phyloP scores from a whole-genome alignment of 2,888 invertebrate genomes.

The Drosophila lacicola region DNA sequence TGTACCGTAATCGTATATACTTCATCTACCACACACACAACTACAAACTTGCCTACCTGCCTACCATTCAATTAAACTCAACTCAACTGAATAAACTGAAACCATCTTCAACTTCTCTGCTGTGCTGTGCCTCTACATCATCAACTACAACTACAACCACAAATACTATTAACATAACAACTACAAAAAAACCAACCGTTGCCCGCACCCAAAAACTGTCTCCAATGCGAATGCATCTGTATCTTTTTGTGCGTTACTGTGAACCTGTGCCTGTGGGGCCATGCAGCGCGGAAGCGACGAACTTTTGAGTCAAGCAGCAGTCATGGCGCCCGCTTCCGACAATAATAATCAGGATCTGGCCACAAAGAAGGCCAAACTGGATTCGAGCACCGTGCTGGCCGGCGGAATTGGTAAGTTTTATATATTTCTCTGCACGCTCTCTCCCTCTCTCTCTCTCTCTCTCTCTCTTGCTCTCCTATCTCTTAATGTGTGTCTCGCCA shows the following conservation, averaged over 20 bases:
- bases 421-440: conserved; percentile 22
- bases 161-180: conserved; percentile 49
- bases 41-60: conserved; percentile 69
- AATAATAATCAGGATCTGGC: conserved; percentile 97
- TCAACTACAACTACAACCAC: conserved; percentile 59
- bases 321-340: conserved; percentile 97
- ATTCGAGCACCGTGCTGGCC: conserved; percentile 84
- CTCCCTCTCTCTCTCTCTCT: conserved; percentile 1
- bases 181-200: conserved; percentile 42
- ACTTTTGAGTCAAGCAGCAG: conserved; percentile 97
- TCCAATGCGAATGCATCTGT: conserved; percentile 35
- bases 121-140: conserved; percentile 75
- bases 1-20: conserved; percentile 77
- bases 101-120: conserved; percentile 76
- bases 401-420: conserved; percentile 85
- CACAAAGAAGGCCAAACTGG: conserved; percentile 94
- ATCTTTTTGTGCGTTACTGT: conserved; percentile 27
- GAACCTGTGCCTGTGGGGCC: conserved; percentile 35
- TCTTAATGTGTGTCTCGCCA: conserved; percentile 16
- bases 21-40: conserved; percentile 81
- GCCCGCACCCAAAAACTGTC: conserved; percentile 32
- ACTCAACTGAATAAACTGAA: conserved; percentile 53
- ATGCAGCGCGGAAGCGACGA: conserved; percentile 98
- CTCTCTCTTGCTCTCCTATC: background rate
- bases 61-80: conserved; percentile 60